Evolutionary conservation across 2,888 invertebrate species (phyloP).

Genomic region (Ceriagrion tenellum): DNA sequence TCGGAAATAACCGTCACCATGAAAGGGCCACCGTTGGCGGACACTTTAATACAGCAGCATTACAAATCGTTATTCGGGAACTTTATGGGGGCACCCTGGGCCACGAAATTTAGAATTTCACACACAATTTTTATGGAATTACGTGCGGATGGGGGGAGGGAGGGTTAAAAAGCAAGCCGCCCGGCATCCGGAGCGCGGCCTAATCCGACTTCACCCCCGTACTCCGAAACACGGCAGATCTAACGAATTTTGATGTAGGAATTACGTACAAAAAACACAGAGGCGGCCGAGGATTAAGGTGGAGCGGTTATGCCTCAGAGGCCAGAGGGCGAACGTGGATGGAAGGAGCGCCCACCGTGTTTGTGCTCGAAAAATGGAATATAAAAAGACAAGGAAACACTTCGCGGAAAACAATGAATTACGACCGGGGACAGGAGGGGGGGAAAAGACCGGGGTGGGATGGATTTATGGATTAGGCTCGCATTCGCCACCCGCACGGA

Average conservation of each 20-base stretch:
- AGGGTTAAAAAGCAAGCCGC: neutral
- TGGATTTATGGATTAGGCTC: neutral
- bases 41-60: neutral
- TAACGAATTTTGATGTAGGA: neutral
- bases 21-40: neutral
- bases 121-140: slow-evolving; percentile 1
- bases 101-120: neutral
- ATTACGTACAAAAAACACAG: neutral
- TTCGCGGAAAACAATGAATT: neutral
- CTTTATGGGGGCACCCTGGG: neutral
- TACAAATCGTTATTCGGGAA: neutral
- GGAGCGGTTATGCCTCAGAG: neutral
- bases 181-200: neutral
- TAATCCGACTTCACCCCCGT: neutral
- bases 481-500: neutral
- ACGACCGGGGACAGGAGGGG: neutral
- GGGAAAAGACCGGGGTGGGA: neutral
- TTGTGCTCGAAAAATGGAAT: neutral
- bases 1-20: neutral
- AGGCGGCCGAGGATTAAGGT: neutral
- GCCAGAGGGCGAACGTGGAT: neutral
- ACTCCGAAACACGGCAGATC: neutral
- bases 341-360: neutral
- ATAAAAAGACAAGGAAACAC: neutral
- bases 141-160: neutral